Evolutionary conservation across 1,140 invertebrate genomes (phyloP), one percentile per base, ranked within the genome.

Genomic region (Eumeta japonica): DNA sequence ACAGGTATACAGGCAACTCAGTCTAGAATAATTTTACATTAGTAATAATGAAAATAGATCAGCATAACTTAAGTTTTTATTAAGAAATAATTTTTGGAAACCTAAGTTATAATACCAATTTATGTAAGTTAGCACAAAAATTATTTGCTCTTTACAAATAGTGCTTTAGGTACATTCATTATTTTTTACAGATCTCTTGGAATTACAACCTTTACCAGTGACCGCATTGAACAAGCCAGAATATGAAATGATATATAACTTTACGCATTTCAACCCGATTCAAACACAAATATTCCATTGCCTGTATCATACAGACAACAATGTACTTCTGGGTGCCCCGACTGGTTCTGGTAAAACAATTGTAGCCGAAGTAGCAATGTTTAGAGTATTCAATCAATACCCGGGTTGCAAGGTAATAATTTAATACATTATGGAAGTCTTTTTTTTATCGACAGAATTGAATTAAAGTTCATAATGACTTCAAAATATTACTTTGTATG

Each of bases 271-370:
- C 73, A 99, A 99, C 78, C 94, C 97, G 1, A 94, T 99, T 55
- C 97, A 99, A 74, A 98, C 96, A 3, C 97, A 99, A 77, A 90
- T 98, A 28, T 99, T 99, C 67, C 93, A 98, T 68, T 90, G 89
- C 44, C 76, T 98, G 0, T 99, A 97, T 71, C 88, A 98, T 63
- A 95, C 92, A 0, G 93, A 99, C 58, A 83, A 86, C 45, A 99
- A 98, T 67, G 87, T 97, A 2, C 75, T 99, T 1, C 74, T 99
- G 9, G 97, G 97, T 2, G 97, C 97, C 1, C 97, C 97, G 0
- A 99, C 97, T 3, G 96, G 96, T 3, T 98, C 95, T 0, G 97
- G 97, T 30, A 99, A 99, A 80, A 99, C 97, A 0, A 93, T 98
- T 36, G 93, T 90, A 7, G 97, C 97, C 0, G 97, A 99, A 77